Evolutionary conservation across 1,140 invertebrate species (phyloP).

Genomic region (Lerema accius): DNA sequence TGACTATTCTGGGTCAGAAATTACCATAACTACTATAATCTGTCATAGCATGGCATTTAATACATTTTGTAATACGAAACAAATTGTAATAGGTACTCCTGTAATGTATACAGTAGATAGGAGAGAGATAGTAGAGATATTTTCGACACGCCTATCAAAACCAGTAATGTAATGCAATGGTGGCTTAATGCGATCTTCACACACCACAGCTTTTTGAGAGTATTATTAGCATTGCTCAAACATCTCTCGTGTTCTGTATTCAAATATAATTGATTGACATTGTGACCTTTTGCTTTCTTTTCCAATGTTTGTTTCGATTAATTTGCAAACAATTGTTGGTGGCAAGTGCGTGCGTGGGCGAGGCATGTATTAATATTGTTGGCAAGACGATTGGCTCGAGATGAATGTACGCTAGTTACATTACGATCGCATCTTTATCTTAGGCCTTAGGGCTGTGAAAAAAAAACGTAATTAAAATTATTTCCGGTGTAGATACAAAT

Average conservation of each 20-base stretch:
- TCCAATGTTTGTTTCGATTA: constrained; percentile 3
- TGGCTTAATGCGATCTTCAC: background rate
- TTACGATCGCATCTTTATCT: background rate
- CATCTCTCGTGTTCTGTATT: background rate
- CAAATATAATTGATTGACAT: background rate
- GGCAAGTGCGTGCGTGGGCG: constrained; percentile 12
- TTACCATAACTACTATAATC: constrained; percentile 8
- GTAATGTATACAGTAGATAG: background rate
- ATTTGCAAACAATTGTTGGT: constrained; percentile 9
- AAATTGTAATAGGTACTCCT: no score
- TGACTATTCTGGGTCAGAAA: constrained; percentile 15
- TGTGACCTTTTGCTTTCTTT: constrained; percentile 1
- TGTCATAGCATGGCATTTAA: background rate
- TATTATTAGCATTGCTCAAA: background rate
- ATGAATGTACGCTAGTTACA: background rate
- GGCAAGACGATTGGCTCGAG: background rate
- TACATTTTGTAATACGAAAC: constrained; percentile 1
- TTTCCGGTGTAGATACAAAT: no score
- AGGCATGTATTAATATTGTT: background rate
- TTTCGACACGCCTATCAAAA: background rate
- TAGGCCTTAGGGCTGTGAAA: background rate
- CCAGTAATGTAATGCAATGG: background rate
- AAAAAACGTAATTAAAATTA: no score
- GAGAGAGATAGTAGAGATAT: no score
- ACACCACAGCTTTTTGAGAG: background rate